phyloP scores from a whole-genome alignment of 1,140 invertebrate species.

The Eurosta solidaginis region DNA sequence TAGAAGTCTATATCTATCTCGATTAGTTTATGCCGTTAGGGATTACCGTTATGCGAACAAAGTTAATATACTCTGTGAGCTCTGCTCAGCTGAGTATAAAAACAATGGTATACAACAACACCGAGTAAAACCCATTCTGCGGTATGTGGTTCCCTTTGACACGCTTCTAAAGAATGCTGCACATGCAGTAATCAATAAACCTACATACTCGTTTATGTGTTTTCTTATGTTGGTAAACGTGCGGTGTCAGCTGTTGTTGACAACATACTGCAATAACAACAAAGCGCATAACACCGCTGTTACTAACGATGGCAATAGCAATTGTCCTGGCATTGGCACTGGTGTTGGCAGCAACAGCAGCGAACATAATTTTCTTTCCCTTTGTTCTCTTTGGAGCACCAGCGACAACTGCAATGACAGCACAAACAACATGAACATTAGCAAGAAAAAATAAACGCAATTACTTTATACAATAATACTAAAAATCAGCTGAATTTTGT shows the following conservation, averaged over 20 bases:
- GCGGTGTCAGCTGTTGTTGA: constrained; percentile 36
- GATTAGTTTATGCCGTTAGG: too few species aligned
- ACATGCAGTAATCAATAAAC: too few species aligned
- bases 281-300: not conserved
- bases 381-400: not conserved
- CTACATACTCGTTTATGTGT: too few species aligned
- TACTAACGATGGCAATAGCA: not conserved
- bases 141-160: constrained; percentile 4
- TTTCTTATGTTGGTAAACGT: not conserved
- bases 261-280: constrained; percentile 26
- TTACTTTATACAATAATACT: not conserved
- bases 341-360: constrained; percentile 27
- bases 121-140: not conserved
- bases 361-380: constrained; percentile 25
- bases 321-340: not conserved
- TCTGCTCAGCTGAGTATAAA: constrained; percentile 4
- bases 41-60: too few species aligned
- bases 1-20: too few species aligned
- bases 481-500: not conserved
- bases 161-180: not conserved
- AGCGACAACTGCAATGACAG: constrained; percentile 22
- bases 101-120: not conserved
- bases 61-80: too few species aligned
- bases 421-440: not conserved
- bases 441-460: not conserved